Evolutionary conservation across 30 jellyfish, hydroid and myxozoan species (phyloP).

Genomic region (Hydractinia echinata): DNA sequence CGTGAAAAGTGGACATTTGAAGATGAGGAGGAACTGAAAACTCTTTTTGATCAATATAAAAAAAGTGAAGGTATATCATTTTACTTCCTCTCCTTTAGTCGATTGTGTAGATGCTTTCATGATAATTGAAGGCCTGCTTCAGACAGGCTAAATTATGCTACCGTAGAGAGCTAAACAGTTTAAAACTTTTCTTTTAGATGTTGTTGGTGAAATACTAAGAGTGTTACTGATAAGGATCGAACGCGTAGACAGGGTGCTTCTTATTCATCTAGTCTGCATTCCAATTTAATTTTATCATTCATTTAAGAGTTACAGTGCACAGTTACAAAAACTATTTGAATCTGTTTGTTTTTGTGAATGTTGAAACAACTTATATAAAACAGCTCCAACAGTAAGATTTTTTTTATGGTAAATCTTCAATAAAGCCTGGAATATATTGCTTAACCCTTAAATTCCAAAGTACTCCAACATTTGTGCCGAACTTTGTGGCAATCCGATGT

Average conservation of each 20-base stretch:
- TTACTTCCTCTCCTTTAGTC: background rate
- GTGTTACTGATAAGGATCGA: constrained; percentile 43
- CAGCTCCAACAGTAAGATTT: constrained; percentile 40
- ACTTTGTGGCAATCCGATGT: too few relatives aligned
- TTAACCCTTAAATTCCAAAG: background rate
- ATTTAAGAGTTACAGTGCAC: too few relatives aligned
- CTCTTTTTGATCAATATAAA: constrained; percentile 49
- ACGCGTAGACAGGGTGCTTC: constrained; percentile 57
- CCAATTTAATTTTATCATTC: too few relatives aligned
- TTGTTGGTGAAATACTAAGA: constrained; percentile 51
- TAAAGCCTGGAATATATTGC: background rate
- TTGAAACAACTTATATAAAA: constrained; percentile 43
- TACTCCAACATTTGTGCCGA: too few relatives aligned
- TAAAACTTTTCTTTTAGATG: constrained; percentile 36
- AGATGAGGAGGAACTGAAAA: constrained; percentile 81
- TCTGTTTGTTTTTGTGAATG: background rate
- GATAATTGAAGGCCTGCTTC: background rate
- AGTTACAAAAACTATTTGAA: background rate
- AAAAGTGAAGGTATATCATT: constrained; percentile 52
- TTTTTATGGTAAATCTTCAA: background rate
- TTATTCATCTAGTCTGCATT: too few relatives aligned
- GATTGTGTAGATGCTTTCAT: background rate
- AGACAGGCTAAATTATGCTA: background rate
- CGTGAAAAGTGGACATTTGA: constrained; percentile 92
- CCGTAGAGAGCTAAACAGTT: background rate